phyloP scores from a whole-genome alignment of 2,113 vertebrate genomes.

The Pitta sordida region DNA sequence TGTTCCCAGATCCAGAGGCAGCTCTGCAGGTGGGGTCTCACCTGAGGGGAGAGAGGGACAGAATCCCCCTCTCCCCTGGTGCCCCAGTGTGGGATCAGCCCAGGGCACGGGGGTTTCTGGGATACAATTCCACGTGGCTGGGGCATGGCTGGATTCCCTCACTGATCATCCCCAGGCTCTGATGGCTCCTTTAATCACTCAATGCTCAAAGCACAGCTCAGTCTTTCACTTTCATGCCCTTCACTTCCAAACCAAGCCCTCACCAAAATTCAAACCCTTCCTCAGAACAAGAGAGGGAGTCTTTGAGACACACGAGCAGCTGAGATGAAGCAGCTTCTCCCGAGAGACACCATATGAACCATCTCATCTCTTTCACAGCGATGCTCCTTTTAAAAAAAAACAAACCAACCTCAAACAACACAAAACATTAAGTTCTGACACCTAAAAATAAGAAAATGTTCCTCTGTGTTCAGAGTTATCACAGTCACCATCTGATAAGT shows the following conservation, averaged over 20 bases:
- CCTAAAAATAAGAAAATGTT: background rate
- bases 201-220: background rate
- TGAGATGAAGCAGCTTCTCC: background rate
- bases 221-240: background rate
- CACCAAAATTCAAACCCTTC: background rate
- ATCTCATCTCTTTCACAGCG: background rate
- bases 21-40: too few relatives aligned
- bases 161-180: background rate
- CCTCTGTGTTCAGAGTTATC: background rate
- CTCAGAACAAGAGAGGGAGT: background rate
- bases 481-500: background rate
- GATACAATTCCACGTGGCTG: too few relatives aligned
- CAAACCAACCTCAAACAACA: background rate
- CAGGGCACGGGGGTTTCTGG: background rate
- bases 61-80: too few relatives aligned
- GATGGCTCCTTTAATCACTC: background rate
- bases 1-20: too few relatives aligned
- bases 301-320: fast-evolving
- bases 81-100: background rate
- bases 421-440: background rate
- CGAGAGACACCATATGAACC: background rate
- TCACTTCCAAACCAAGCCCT: background rate
- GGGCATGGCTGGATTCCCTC: background rate
- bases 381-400: background rate
- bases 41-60: too few relatives aligned